phyloP scores from a whole-genome alignment of 2,113 vertebrate species.

The Tychaedon coryphoeus region DNA sequence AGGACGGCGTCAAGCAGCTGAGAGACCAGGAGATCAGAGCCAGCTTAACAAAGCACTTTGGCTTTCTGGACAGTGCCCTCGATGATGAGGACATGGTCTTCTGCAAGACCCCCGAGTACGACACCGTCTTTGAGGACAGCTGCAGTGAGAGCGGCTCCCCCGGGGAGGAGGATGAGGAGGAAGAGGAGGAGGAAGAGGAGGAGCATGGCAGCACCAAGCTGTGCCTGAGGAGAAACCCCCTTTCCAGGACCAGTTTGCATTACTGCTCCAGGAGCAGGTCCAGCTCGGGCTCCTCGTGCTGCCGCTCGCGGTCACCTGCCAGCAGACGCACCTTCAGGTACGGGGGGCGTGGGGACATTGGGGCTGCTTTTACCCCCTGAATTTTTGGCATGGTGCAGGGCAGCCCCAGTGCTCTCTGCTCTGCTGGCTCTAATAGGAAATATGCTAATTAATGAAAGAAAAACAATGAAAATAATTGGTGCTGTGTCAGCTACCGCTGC shows the following conservation, averaged over 20 bases:
- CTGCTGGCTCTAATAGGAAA: neutral
- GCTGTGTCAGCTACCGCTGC: neutral
- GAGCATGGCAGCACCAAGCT: slow-evolving; percentile 62
- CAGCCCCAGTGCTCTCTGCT: neutral
- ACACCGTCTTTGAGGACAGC: slow-evolving; percentile 77
- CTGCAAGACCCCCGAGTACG: slow-evolving; percentile 74
- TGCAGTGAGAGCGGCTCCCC: slow-evolving; percentile 74
- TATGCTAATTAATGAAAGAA: neutral
- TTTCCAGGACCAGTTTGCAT: slow-evolving; percentile 64
- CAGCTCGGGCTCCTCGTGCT: slow-evolving; percentile 74
- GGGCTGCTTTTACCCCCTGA: neutral
- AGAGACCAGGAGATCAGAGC: slow-evolving; percentile 83
- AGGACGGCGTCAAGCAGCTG: slow-evolving; percentile 63
- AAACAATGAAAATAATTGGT: neutral
- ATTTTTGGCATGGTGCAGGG: neutral
- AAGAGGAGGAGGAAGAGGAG: slow-evolving; percentile 60
- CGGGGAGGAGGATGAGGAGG: slow-evolving; percentile 52
- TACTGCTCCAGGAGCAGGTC: slow-evolving; percentile 73
- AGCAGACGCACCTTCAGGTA: slow-evolving; percentile 87
- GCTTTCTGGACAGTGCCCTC: slow-evolving; percentile 75
- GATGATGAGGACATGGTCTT: slow-evolving; percentile 67
- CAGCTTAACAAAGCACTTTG: slow-evolving; percentile 84
- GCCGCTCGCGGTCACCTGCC: slow-evolving; percentile 82
- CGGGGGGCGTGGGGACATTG: accelerated
- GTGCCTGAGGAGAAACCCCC: slow-evolving; percentile 71